These are phyloP conservation scores for Agonopterix heracliana DNA, from an alignment of 2,888 invertebrate species.

Conservation along the genomic window DNA sequence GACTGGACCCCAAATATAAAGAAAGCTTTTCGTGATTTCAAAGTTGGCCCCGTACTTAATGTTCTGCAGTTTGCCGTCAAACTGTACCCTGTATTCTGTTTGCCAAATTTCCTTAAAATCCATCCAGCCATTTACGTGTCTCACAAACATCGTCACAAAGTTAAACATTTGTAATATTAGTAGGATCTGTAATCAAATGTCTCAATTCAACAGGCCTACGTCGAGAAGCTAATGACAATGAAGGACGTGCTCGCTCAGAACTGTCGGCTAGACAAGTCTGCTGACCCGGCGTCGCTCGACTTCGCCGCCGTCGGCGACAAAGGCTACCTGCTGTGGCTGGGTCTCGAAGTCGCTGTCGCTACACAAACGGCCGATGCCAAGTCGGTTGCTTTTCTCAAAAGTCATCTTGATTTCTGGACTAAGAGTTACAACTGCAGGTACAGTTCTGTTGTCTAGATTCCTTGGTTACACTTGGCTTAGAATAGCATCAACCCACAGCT, in stretches of 20 bases:
- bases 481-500: no score
- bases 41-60: no score
- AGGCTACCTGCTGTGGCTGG: slow-evolving; percentile 84
- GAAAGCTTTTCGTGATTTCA: no score
- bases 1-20: no score
- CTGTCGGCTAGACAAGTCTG: slow-evolving; percentile 76
- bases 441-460: slow-evolving; percentile 2
- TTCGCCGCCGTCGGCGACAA: slow-evolving; percentile 83
- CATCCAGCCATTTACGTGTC: no score
- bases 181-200: no score
- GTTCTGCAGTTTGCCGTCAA: no score
- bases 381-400: slow-evolving; percentile 82
- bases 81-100: no score
- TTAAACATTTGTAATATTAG: no score
- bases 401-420: slow-evolving; percentile 88
- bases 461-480: no score
- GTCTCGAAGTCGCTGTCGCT: slow-evolving; percentile 83
- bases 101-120: no score
- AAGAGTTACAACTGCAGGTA: slow-evolving; percentile 83
- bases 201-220: slow-evolving; percentile 70
- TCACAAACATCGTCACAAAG: no score
- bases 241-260: slow-evolving; percentile 79
- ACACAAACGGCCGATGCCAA: slow-evolving; percentile 82
- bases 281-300: slow-evolving; percentile 84
- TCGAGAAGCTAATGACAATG: slow-evolving; percentile 85